A percentile compares a stretch with the other conserved stretches of the same genome.
Conservation (phyloP, 2,888 invertebrate species). For the Eupithecia vulgata region DNA sequence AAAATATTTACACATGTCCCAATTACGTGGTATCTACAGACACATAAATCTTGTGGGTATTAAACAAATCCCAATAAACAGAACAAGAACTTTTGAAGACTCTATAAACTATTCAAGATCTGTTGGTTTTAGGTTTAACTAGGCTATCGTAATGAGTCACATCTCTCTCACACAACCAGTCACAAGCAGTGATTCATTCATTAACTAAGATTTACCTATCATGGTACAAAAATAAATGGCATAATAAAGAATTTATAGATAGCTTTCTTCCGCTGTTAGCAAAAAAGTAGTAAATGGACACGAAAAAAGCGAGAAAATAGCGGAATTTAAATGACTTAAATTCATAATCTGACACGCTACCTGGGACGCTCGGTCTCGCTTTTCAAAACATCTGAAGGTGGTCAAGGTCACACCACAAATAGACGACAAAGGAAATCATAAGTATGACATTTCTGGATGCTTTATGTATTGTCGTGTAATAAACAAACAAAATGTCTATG, state of each 20-base stretch:
- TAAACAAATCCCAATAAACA: slow-evolving; percentile 17
- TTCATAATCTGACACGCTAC: too few relatives aligned
- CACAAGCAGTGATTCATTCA: slow-evolving; percentile 4
- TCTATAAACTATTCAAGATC: slow-evolving; percentile 4
- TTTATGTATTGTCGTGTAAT: too few relatives aligned
- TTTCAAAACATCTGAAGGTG: background rate
- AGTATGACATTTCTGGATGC: too few relatives aligned
- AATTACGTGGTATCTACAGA: slow-evolving; percentile 21
- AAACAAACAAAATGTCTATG: too few relatives aligned
- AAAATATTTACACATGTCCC: slow-evolving; percentile 26
- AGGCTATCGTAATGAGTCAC: slow-evolving; percentile 7
- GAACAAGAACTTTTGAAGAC: slow-evolving; percentile 6
- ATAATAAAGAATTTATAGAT: background rate
- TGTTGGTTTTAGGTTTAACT: slow-evolving; percentile 2
- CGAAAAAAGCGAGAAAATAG: too few relatives aligned
- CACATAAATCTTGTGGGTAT: slow-evolving; percentile 10
- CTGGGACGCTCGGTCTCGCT: too few relatives aligned
- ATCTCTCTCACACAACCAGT: background rate
- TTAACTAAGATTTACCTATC: background rate
- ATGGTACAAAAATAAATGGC: background rate
- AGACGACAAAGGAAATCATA: background rate
- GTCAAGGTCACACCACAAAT: background rate
- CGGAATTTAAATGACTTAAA: too few relatives aligned
- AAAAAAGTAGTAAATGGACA: too few relatives aligned
- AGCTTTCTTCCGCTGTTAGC: background rate